Percentiles rank a stretch among this genome's conserved stretches.
Conservation (phyloP, 2,113 vertebrate genomes). For the Colinus virginianus region DNA sequence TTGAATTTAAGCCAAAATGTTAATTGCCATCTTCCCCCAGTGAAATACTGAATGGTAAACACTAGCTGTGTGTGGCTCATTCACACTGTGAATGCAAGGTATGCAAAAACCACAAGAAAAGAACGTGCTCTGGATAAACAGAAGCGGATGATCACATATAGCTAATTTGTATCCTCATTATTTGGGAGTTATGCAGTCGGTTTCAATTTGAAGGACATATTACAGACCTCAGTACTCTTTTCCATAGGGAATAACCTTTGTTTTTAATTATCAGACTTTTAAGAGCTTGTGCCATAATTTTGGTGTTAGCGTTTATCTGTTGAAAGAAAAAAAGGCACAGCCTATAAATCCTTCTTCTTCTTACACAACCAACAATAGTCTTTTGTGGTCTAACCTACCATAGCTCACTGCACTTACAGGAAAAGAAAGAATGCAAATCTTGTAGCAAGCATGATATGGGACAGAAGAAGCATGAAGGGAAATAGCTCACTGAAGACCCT, state of each 20-base stretch:
- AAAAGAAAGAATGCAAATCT: not conserved
- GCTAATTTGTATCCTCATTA: conserved; percentile 68
- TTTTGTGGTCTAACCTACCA: conserved; percentile 49
- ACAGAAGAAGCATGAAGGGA: not conserved
- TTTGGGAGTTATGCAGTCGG: conserved; percentile 46
- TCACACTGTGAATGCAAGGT: not conserved
- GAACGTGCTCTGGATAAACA: conserved; percentile 50
- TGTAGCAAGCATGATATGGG: not conserved
- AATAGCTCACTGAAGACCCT: not conserved
- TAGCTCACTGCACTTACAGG: not conserved
- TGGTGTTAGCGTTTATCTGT: conserved; percentile 51
- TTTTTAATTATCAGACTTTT: conserved; percentile 59
- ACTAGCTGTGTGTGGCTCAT: not conserved
- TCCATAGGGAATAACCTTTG: conserved; percentile 40
- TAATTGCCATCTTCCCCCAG: not conserved
- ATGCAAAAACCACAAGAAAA: conserved; percentile 47
- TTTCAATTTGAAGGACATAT: conserved; percentile 69
- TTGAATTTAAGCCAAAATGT: not conserved
- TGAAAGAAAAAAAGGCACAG: not conserved
- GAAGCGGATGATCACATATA: conserved; percentile 55
- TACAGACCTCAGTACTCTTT: conserved; percentile 55
- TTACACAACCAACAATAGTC: conserved; percentile 48
- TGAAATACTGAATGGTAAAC: not conserved
- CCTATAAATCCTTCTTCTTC: conserved; percentile 68
- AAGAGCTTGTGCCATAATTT: conserved; percentile 59